Evolutionary conservation across 2,113 vertebrate species (phyloP).

Genomic region (Solenodon paradoxus): DNA sequence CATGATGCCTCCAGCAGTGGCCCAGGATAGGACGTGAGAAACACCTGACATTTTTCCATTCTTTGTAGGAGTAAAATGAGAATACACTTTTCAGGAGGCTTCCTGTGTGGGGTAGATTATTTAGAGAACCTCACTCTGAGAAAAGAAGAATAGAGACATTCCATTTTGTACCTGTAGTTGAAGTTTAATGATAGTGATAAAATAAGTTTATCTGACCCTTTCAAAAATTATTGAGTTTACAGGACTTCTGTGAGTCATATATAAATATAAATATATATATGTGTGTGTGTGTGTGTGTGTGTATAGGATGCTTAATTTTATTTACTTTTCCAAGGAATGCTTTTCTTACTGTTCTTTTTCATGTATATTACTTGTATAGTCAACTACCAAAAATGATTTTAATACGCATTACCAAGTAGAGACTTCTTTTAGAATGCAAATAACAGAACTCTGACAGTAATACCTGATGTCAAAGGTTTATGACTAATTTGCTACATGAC

Average conservation of each 20-base stretch:
- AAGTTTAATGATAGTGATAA: constrained; percentile 69
- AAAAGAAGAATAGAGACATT: background rate
- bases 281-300: too few species aligned
- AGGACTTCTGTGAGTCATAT: background rate
- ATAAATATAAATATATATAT: too few species aligned
- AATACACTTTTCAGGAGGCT: background rate
- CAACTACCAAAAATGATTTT: constrained; percentile 9
- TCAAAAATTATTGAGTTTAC: constrained; percentile 73
- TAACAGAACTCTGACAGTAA: background rate
- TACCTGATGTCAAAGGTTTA: background rate
- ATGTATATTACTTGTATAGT: background rate
- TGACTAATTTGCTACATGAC: background rate
- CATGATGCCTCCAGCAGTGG: constrained; percentile 30
- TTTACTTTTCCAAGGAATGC: background rate
- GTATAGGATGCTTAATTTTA: constrained; percentile 26
- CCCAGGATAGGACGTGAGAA: constrained; percentile 4
- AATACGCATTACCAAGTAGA: background rate
- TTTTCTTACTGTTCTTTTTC: background rate
- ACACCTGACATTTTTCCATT: constrained; percentile 58
- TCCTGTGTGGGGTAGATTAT: background rate
- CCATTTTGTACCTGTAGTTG: background rate
- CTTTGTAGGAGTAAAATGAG: constrained; percentile 47
- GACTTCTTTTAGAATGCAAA: background rate
- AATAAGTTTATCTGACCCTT: constrained; percentile 64
- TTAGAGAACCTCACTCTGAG: background rate